These are phyloP conservation scores for Caenorhabditis panamensis DNA, from an alignment of 2,888 invertebrate genomes.

Conservation along the genomic window DNA sequence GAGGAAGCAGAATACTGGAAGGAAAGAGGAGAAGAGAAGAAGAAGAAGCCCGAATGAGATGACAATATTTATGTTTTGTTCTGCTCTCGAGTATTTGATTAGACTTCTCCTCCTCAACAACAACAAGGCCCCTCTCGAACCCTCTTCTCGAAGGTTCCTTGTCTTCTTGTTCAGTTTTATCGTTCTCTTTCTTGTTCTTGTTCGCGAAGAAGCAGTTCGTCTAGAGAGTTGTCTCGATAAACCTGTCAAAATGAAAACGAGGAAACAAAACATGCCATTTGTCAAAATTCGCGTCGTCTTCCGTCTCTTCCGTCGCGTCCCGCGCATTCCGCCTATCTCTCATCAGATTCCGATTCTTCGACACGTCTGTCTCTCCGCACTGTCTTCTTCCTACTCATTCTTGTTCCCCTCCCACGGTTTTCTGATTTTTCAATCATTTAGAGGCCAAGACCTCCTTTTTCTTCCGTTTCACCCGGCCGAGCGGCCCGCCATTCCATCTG, in stretches of 20 bases:
- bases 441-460: slow-evolving; percentile 21
- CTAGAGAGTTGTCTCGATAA: not conserved
- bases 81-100: slow-evolving; percentile 49
- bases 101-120: slow-evolving; percentile 28
- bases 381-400: not conserved
- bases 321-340: slow-evolving; percentile 1
- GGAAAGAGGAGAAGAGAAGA: not conserved
- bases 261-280: not conserved
- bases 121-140: too few relatives aligned
- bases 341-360: slow-evolving; percentile 13
- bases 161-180: slow-evolving; percentile 1
- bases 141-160: not conserved
- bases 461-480: slow-evolving; percentile 2
- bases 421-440: slow-evolving; percentile 32
- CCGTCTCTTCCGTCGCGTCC: not conserved
- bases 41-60: slow-evolving; percentile 5
- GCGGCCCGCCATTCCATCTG: not conserved
- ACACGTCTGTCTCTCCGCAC: slow-evolving; percentile 16
- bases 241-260: slow-evolving; percentile 11
- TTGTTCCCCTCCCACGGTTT: not conserved
- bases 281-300: slow-evolving; percentile 11
- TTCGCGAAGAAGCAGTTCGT: not conserved
- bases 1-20: slow-evolving; percentile 10
- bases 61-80: slow-evolving; percentile 48
- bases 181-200: too few relatives aligned